Percentiles rank a stretch among this genome's conserved stretches.
phyloP scores from a whole-genome alignment of 1,140 invertebrate genomes.

The Leptonema lineaticorne region DNA sequence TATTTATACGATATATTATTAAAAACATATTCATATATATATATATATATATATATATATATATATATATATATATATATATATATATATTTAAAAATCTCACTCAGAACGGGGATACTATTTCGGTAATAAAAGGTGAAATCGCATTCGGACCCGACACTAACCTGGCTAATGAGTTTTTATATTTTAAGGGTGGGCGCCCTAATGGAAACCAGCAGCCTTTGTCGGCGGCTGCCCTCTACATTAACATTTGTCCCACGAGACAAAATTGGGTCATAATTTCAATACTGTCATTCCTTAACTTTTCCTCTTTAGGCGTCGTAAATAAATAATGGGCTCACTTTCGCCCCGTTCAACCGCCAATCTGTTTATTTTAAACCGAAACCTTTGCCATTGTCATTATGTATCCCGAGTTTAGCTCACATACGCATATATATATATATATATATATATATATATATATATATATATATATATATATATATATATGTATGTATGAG shows the following conservation, averaged over 20 bases:
- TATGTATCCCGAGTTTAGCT: no score
- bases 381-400: no score
- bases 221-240: neutral
- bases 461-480: no score
- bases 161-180: slow-evolving; percentile 10
- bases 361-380: no score
- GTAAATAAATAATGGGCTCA: no score
- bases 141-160: neutral
- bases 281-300: neutral
- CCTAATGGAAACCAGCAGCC: slow-evolving; percentile 10
- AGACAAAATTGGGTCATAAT: neutral
- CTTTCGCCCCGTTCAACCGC: no score
- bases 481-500: no score
- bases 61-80: neutral
- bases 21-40: no score
- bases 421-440: no score
- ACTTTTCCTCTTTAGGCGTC: neutral
- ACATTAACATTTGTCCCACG: neutral
- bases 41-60: neutral
- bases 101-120: neutral
- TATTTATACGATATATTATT: no score
- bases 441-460: no score
- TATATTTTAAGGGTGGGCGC: slow-evolving; percentile 4
- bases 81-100: neutral
- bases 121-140: neutral